phyloP scores from a whole-genome alignment of 1,140 invertebrate genomes.

The Drosophila arawakana region DNA sequence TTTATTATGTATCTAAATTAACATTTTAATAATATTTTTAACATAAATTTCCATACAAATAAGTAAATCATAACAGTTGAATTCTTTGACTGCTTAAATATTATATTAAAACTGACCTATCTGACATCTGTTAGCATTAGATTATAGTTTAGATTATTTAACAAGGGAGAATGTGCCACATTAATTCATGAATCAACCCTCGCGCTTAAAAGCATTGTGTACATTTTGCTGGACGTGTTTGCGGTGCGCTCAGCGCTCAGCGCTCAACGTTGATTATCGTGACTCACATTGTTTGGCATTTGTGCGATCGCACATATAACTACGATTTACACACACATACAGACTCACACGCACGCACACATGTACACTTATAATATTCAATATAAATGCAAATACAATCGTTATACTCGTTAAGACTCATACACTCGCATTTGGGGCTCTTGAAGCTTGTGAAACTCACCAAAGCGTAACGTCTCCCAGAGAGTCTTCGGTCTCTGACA shows the following conservation, averaged over 20 bases:
- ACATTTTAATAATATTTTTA: too few relatives aligned
- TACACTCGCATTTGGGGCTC: constrained; percentile 49
- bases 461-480: constrained; percentile 46
- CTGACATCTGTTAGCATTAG: too few relatives aligned
- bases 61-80: too few relatives aligned
- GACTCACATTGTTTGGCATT: constrained; percentile 80
- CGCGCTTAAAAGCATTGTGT: constrained; percentile 26
- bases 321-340: constrained; percentile 36
- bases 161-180: neutral
- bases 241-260: constrained; percentile 59
- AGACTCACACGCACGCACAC: neutral
- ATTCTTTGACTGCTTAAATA: too few relatives aligned
- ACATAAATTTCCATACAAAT: too few relatives aligned
- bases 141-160: neutral
- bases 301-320: constrained; percentile 68
- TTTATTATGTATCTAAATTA: too few relatives aligned
- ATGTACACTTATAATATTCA: constrained; percentile 30
- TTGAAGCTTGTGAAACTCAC: constrained; percentile 49
- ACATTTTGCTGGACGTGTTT: constrained; percentile 65
- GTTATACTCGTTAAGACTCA: constrained; percentile 47
- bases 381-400: constrained; percentile 57
- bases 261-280: constrained; percentile 72
- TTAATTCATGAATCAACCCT: constrained; percentile 21
- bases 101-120: too few relatives aligned
- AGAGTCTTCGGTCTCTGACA: constrained; percentile 27